These are phyloP conservation scores for Trinectes maculatus DNA, from an alignment of 2,113 vertebrate genomes.

Conservation along the genomic window DNA sequence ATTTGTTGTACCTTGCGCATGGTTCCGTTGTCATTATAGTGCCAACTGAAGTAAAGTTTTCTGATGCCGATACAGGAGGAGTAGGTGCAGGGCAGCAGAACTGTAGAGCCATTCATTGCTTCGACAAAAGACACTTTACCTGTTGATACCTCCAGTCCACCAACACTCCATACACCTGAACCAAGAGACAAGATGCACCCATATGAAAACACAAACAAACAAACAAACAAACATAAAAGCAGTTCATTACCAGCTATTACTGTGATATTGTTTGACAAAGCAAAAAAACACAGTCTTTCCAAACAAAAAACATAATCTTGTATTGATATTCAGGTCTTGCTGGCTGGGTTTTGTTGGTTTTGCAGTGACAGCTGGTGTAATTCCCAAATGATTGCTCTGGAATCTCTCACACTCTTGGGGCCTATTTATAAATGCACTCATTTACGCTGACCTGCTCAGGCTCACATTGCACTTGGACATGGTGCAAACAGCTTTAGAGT, in stretches of 20 bases:
- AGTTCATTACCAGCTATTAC: too few relatives aligned
- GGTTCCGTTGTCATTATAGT: slow-evolving; percentile 78
- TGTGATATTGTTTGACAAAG: not conserved
- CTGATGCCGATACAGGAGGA: slow-evolving; percentile 90
- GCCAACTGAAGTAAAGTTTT: slow-evolving; percentile 90
- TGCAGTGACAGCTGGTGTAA: slow-evolving; percentile 57
- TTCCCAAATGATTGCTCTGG: slow-evolving; percentile 54
- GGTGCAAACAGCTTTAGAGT: slow-evolving; percentile 33
- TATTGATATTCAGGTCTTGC: slow-evolving; percentile 5
- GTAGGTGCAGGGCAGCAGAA: slow-evolving; percentile 90
- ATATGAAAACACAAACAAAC: not conserved
- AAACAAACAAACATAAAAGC: not conserved
- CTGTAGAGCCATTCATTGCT: slow-evolving; percentile 89
- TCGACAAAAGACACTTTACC: slow-evolving; percentile 86
- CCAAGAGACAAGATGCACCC: not conserved
- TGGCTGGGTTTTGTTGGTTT: slow-evolving; percentile 17
- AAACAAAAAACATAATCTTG: not conserved
- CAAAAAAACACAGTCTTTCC: not conserved
- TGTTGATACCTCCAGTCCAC: slow-evolving; percentile 89
- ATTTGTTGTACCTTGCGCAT: slow-evolving; percentile 54
- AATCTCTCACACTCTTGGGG: slow-evolving; percentile 50
- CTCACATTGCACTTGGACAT: slow-evolving; percentile 70
- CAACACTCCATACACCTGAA: slow-evolving; percentile 75
- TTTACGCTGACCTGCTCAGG: slow-evolving; percentile 44
- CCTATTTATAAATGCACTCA: slow-evolving; percentile 71